Evolutionary conservation across 2,113 vertebrate genomes (phyloP), one percentile per base, ranked within the genome.

Genomic region (Neopipo cinnamomea): DNA sequence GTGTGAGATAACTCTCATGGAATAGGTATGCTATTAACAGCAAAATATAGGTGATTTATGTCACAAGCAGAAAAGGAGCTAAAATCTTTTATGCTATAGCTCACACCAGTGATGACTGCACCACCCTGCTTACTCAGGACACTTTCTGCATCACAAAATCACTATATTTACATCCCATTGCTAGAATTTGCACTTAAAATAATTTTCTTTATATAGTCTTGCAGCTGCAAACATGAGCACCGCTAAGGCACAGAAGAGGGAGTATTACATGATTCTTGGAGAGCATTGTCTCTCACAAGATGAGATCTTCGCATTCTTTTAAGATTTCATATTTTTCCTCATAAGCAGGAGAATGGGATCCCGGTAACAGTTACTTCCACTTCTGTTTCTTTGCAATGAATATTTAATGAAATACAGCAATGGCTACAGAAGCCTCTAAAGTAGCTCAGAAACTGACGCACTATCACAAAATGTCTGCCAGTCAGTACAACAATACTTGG

Each of bases 111-210:
- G 91, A 78, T 79, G 72, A 47, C 66, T 71, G 39, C 68, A 85
- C 63, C 42, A 56, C 73, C 41, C 49, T 55, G 28, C 82, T 94
- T 90, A 80, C 62, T 86, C 74, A 74, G 46, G 85, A 88, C 59
- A 83, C 14, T 89, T 93, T 90, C 46, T 74, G 46, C 31, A 70
- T 87, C 81, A 88, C 71, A 89, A 94, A 95, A 91, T 70, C 72
- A 80, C 30, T 44, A 28, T 49, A 73, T 76, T 87, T 86, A 58
- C 55, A 88, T 44, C 19, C 20, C 23, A n/a, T 14, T 67, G 56
- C 44, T 63, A 70, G 39, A 92, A 71, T 33, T 35, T 76, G 53
- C 30, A 37, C 58, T 78, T 89, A 86, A 79, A 93, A 73, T 75
- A n/a, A 52, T 90, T 89, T 89, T 66, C 63, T 91, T 90, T 85